Conservation (phyloP, 2,888 invertebrate species). For the Ceriagrion tenellum region DNA sequence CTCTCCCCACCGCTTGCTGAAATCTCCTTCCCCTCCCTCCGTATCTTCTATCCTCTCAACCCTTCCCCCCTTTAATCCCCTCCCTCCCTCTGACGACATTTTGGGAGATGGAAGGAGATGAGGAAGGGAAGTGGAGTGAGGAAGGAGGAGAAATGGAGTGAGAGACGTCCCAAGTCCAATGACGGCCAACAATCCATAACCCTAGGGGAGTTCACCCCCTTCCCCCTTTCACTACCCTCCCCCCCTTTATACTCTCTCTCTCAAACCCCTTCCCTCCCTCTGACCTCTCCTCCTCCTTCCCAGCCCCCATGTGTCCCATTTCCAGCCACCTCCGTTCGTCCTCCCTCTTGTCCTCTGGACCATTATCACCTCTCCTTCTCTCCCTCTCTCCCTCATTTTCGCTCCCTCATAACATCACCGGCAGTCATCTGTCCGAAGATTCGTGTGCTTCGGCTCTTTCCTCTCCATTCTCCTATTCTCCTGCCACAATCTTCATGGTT, state of each 20-base stretch:
- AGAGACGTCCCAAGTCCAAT: conserved; percentile 51
- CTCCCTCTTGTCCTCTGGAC: conserved; percentile 3
- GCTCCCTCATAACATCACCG: background rate
- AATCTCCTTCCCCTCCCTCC: background rate
- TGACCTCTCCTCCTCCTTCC: background rate
- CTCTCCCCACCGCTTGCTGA: background rate
- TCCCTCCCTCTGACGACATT: background rate
- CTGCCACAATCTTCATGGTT: no score
- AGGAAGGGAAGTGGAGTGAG: background rate
- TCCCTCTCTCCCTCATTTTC: background rate
- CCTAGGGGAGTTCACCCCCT: background rate
- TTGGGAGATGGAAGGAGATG: background rate
- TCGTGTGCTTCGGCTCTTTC: background rate
- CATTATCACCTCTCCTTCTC: background rate
- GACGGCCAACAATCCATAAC: conserved; percentile 65
- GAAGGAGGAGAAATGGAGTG: conserved; percentile 39
- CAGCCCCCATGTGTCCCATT: conserved; percentile 28
- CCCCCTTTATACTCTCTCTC: background rate
- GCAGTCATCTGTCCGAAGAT: no score
- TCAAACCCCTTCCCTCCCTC: background rate
- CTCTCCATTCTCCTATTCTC: no score
- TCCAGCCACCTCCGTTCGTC: background rate
- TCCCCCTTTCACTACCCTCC: background rate
- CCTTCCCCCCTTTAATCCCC: background rate
- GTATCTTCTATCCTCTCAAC: background rate